These are phyloP conservation scores for Drosophila navojoa DNA, from an alignment of 1,140 invertebrate genomes.

Conservation along the genomic window DNA sequence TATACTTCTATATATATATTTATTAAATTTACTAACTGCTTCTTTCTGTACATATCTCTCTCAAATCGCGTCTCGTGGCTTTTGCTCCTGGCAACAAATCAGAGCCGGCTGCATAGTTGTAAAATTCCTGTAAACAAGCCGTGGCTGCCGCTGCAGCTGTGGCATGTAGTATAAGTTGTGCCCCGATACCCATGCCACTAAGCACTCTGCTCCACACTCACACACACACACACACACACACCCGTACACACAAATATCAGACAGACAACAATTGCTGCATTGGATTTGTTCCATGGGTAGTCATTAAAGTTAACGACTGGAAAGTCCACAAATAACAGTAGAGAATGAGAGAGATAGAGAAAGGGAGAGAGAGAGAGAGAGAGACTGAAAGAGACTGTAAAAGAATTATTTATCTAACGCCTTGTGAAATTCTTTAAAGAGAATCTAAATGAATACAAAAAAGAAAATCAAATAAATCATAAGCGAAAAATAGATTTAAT, in stretches of 20 bases:
- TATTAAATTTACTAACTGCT: conserved; percentile 20
- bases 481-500: background rate
- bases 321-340: background rate
- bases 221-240: conserved; percentile 35
- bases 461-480: background rate
- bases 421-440: background rate
- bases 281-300: conserved; percentile 47
- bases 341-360: background rate
- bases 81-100: conserved; percentile 28
- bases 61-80: conserved; percentile 12
- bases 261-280: conserved; percentile 63
- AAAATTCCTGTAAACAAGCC: conserved; percentile 70
- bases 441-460: too few species aligned
- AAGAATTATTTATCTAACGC: too few species aligned
- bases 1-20: background rate
- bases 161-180: conserved; percentile 56
- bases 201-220: conserved; percentile 19
- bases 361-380: background rate
- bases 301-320: conserved; percentile 24
- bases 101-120: conserved; percentile 62
- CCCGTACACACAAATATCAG: conserved; percentile 39
- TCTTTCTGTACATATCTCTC: conserved; percentile 1
- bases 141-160: conserved; percentile 63
- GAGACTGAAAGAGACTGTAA: background rate
- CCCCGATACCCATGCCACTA: conserved; percentile 21